Conservation (phyloP, 2,113 vertebrate genomes). For the Microtus ochrogaster region DNA sequence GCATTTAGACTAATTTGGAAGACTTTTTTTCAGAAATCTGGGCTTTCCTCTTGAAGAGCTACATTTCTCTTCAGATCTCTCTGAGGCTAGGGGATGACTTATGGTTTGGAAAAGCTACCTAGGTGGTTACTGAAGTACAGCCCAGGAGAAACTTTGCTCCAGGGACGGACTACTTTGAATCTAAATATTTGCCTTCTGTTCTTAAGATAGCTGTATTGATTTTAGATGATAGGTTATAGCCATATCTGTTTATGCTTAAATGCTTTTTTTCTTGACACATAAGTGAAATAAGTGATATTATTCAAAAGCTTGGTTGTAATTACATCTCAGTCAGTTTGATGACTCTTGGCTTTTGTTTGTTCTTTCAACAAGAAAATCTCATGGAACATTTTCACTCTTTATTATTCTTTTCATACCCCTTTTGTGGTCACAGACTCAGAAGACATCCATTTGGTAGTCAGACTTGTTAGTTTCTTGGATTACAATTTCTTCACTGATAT, state of each 20-base stretch:
- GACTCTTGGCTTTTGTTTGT: neutral
- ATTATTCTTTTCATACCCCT: neutral
- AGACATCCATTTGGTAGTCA: neutral
- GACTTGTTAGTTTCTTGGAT: neutral
- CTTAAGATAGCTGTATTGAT: neutral
- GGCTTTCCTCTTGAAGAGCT: slow-evolving; percentile 31
- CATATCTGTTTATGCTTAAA: neutral
- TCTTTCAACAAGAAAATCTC: neutral
- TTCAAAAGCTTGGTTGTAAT: neutral
- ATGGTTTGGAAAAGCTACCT: slow-evolving; percentile 63
- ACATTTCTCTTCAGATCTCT: slow-evolving; percentile 24
- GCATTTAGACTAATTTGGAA: slow-evolving; percentile 38
- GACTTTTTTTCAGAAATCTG: slow-evolving; percentile 41
- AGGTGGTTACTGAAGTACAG: neutral
- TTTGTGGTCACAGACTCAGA: neutral
- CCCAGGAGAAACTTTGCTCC: slow-evolving; percentile 36
- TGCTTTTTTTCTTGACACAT: slow-evolving; percentile 48
- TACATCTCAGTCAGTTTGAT: neutral
- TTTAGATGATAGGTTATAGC: slow-evolving; percentile 31
- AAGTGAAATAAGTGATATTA: neutral
- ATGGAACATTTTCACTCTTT: neutral
- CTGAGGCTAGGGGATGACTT: neutral
- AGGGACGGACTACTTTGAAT: slow-evolving; percentile 32
- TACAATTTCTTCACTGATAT: neutral
- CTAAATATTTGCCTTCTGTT: neutral